phyloP scores from a whole-genome alignment of 2,888 invertebrate genomes.

The Mimumesa dahlbomi region DNA sequence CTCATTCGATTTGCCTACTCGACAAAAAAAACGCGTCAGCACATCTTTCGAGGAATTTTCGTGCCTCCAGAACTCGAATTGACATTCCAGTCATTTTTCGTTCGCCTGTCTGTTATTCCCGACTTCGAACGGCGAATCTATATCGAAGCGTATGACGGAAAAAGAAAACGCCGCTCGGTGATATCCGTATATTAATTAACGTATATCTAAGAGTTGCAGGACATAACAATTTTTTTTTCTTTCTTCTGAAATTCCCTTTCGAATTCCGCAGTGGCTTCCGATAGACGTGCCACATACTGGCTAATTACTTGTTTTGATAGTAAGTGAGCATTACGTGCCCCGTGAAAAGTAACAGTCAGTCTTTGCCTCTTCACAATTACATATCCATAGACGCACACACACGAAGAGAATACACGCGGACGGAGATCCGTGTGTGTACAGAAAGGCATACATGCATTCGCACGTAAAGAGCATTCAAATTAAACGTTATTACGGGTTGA shows the following conservation, averaged over 20 bases:
- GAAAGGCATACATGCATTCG: no score
- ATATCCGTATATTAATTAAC: no score
- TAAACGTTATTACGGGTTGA: slow-evolving; percentile 48
- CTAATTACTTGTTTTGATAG: not conserved
- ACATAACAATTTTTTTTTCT: no score
- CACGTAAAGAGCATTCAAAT: slow-evolving; percentile 4
- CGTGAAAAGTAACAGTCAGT: not conserved
- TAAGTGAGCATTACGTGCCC: no score
- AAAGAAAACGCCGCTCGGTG: no score
- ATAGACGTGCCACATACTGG: no score
- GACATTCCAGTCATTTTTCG: slow-evolving; percentile 7
- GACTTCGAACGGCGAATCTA: not conserved
- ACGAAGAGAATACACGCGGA: slow-evolving; percentile 2
- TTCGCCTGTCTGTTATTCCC: not conserved
- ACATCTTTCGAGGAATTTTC: slow-evolving; percentile 22
- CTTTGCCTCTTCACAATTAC: not conserved
- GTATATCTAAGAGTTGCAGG: no score
- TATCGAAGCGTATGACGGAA: no score
- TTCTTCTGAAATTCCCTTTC: no score
- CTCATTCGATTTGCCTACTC: slow-evolving; percentile 60
- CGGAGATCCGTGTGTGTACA: no score
- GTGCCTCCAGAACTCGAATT: not conserved
- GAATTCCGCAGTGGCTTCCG: no score
- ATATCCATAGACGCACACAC: not conserved
- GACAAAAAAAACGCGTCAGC: slow-evolving; percentile 45